Conservation (phyloP, 1,140 invertebrate species). For the Lepidurus couesii region DNA sequence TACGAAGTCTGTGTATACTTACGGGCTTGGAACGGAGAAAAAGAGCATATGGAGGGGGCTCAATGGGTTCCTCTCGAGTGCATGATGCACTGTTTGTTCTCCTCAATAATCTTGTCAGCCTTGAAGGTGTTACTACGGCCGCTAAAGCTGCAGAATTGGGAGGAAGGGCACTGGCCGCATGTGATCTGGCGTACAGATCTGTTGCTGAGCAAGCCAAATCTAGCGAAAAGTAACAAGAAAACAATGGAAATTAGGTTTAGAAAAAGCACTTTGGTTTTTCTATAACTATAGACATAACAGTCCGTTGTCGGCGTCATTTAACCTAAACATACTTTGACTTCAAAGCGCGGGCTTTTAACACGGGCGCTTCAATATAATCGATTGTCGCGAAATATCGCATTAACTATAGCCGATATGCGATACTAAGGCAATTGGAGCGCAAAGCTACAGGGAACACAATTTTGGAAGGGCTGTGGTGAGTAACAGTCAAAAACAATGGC, state of each 20-base stretch:
- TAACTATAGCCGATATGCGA: too few relatives aligned
- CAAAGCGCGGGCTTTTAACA: too few relatives aligned
- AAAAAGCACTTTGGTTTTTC: background rate
- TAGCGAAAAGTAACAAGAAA: background rate
- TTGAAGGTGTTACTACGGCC: slow-evolving; percentile 14
- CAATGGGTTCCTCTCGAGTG: background rate
- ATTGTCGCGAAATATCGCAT: too few relatives aligned
- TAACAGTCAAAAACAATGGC: too few relatives aligned
- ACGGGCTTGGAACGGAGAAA: slow-evolving; percentile 30
- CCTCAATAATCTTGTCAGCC: slow-evolving; percentile 26
- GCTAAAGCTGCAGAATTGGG: background rate
- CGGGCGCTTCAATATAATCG: too few relatives aligned
- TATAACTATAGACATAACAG: too few relatives aligned
- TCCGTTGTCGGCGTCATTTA: too few relatives aligned
- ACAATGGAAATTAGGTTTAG: background rate
- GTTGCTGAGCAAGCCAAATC: background rate
- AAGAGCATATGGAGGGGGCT: slow-evolving; percentile 29
- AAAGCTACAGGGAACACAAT: too few relatives aligned
- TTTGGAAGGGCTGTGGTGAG: too few relatives aligned
- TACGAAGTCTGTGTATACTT: background rate
- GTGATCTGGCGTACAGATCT: background rate
- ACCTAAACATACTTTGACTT: too few relatives aligned
- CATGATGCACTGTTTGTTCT: slow-evolving; percentile 32
- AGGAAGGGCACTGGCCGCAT: background rate
- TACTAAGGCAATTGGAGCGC: too few relatives aligned